Evolutionary conservation across 1,140 invertebrate species (phyloP).

Genomic region (Bombus impatiens): DNA sequence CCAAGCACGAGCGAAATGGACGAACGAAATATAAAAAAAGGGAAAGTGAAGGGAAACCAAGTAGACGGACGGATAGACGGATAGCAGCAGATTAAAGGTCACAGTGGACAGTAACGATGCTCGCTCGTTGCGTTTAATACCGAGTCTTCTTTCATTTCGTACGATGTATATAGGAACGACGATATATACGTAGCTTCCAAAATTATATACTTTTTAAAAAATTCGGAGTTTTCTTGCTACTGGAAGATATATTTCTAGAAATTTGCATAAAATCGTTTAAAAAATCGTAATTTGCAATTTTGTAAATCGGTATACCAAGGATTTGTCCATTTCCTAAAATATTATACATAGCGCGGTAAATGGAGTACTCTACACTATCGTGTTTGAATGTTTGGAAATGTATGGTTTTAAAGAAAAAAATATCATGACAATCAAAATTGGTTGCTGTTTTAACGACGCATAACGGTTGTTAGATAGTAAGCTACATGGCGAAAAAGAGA

Average conservation of each 20-base stretch:
- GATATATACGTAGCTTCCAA: not conserved
- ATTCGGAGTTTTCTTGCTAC: not conserved
- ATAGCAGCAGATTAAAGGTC: slow-evolving; percentile 18
- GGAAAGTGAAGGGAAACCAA: slow-evolving; percentile 19
- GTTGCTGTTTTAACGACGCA: slow-evolving; percentile 56
- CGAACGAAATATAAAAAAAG: slow-evolving; percentile 10
- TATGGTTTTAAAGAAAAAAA: not conserved
- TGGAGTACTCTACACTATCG: not conserved
- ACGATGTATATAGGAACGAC: not conserved
- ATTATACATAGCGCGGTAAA: not conserved
- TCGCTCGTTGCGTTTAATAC: not conserved
- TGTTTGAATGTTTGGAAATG: not conserved
- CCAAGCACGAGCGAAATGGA: not conserved
- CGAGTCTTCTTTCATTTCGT: not conserved
- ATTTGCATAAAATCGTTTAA: not conserved
- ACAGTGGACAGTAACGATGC: slow-evolving; percentile 3
- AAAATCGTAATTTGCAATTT: not conserved
- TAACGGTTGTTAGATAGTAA: slow-evolving; percentile 60
- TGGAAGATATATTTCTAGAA: not conserved
- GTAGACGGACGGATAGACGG: slow-evolving; percentile 1
- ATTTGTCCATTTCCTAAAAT: not conserved
- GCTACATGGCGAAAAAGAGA: slow-evolving; percentile 47
- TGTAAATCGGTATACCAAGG: not conserved
- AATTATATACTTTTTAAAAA: not conserved
- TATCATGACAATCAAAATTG: slow-evolving; percentile 56